A percentile compares a stretch with the other conserved stretches of the same genome.
These are phyloP conservation scores for Otolemur crassicaudatus DNA, from an alignment of 2,797 vertebrate species.

Conservation along the genomic window DNA sequence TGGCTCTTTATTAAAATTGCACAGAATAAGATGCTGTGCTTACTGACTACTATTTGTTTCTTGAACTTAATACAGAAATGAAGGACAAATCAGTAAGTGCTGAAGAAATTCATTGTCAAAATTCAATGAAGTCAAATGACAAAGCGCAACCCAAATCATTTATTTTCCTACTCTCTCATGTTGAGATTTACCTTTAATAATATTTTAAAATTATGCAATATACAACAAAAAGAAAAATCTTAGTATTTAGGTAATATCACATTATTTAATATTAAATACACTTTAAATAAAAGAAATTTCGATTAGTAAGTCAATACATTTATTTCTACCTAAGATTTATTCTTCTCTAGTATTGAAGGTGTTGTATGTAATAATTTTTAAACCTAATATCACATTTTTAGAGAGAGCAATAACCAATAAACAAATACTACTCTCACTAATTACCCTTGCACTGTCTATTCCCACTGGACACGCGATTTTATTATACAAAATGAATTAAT, in stretches of 20 bases:
- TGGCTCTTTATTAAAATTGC: conserved; percentile 29
- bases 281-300: conserved; percentile 28
- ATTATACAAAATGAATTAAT: conserved; percentile 16
- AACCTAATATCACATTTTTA: neutral
- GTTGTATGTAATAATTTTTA: conserved; percentile 8
- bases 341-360: conserved; percentile 23
- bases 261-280: neutral
- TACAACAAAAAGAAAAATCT: neutral
- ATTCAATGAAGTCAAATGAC: conserved; percentile 35
- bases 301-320: neutral
- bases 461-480: neutral
- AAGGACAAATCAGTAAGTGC: conserved; percentile 35
- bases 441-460: neutral
- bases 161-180: conserved; percentile 40
- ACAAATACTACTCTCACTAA: neutral
- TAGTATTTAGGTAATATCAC: neutral
- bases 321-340: conserved; percentile 36
- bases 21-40: neutral
- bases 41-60: conserved; percentile 42
- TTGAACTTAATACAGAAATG: conserved; percentile 27
- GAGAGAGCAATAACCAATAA: neutral
- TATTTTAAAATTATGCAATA: neutral
- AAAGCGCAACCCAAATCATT: conserved; percentile 32
- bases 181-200: conserved; percentile 29
- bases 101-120: conserved; percentile 10